Evolutionary conservation across 2,888 invertebrate species (phyloP), one percentile per base, ranked within the genome.

Genomic region (Agrochola lota): DNA sequence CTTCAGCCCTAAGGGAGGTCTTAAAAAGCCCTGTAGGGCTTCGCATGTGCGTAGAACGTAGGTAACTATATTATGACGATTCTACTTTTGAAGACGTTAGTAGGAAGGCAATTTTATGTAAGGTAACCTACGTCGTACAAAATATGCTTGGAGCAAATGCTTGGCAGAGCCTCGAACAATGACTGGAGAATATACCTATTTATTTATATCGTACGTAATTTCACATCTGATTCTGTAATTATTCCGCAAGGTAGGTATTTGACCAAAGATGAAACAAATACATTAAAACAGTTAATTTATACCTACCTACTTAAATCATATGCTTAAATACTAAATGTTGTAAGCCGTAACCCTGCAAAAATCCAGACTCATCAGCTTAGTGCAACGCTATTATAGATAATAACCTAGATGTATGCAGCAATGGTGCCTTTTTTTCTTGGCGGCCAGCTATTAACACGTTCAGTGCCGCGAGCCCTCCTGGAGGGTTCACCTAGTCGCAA

Each of bases 1-100:
- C 85, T 87, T 63, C 23, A 74, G 60, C 15, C 26, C 73, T 75
- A 23, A 71, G 77, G 73, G 76, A 77, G 84, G 71, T 78, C 83
- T 71, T 59, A 67, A 74, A 84, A 46, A 59, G 67, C 66, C 17
- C 66, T 62, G 64, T 66, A 74, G 66, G 71, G 72, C 63, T 60
- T 26, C 72, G 63, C 74, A 70, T 85, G 78, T 78, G 69, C 69
- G 66, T 74, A 23, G 26, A 60, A 57, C n/a, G n/a, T 69, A n/a
- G 26, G 46, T 71, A 57, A 49, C 30, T 40, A 46, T 71, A 71
- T 74, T 63, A 74, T 60, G 57, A 85, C 46, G 78, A 85, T 78
- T 75, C 26, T 62, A 49, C 35, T 11, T 85, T 76, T 84, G 46
- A 73, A 84, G 78, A 81, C 66, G 20, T 49, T 55, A 11, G 43